Evolutionary conservation across 2,797 vertebrate genomes (phyloP).

Genomic region (Arnoldichthys spilopterus): DNA sequence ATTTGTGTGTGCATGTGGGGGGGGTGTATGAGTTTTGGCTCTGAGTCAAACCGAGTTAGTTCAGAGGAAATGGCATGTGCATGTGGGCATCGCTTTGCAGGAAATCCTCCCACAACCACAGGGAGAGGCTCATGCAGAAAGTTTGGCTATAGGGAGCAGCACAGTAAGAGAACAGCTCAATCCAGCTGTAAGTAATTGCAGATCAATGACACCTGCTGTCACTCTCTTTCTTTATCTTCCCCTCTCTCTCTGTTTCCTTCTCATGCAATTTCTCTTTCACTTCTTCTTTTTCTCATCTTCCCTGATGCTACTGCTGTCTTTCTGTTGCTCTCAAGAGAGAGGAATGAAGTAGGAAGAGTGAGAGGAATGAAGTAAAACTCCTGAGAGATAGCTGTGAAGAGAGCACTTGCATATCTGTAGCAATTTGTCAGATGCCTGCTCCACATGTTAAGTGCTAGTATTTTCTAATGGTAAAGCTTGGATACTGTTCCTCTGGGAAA

Average conservation of each 20-base stretch:
- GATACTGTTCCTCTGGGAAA: neutral
- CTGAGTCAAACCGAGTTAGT: constrained; percentile 30
- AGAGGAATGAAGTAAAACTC: neutral
- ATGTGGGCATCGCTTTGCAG: constrained; percentile 19
- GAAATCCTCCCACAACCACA: constrained; percentile 7
- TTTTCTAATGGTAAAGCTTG: neutral
- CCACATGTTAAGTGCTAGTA: neutral
- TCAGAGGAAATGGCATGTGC: neutral
- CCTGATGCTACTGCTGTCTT: neutral
- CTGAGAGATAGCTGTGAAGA: neutral
- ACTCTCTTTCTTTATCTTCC: neutral
- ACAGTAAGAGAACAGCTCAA: constrained; percentile 19
- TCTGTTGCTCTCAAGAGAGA: neutral
- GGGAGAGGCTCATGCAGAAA: constrained; percentile 12
- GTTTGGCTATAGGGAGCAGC: constrained; percentile 10
- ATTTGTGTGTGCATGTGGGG: too few species aligned
- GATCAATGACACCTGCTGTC: constrained; percentile 51
- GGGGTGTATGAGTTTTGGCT: neutral
- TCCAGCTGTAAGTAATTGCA: constrained; percentile 45
- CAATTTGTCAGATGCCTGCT: constrained; percentile 4
- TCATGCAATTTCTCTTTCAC: neutral
- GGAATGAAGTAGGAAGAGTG: neutral
- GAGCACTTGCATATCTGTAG: neutral
- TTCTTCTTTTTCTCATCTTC: too few species aligned
- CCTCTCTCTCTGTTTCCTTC: neutral